Base-by-base conservation (phyloP, 2,888 invertebrate species). In the Ormyrus pomaceus region DNA sequence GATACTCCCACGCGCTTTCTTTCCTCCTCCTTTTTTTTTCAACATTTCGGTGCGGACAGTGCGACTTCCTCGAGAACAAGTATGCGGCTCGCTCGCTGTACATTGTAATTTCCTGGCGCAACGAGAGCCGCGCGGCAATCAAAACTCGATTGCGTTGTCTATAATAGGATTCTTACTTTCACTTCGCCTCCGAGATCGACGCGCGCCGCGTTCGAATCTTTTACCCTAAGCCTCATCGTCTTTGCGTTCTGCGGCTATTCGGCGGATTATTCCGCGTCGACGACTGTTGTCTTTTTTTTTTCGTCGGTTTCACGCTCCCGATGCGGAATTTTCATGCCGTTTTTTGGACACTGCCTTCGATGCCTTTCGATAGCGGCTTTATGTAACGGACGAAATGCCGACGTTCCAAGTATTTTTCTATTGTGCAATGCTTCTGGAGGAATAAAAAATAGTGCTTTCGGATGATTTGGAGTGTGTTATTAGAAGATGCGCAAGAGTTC, bases 161-260 rank as follows among this genome's bases (percentile, higher is more conserved):
- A 75, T 84, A 84, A 86, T 81, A 83, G 83, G 83, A 83, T 84
- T 83, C 83, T 84, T 84, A 86, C 88, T 88, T 88, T 88, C 88
- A 87, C 88, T 84, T 81, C 82, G 74, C 84, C 85, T 82, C 50
- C 59, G 68, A 79, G 75, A 81, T 81, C 62, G 71, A 70, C 61
- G 72, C 59, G 64, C 66, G 34, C 34, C 34, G 4, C 34, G 50
- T 79, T 71, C 64, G 58, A 4, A 34, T 64, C 56, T 65, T 4
- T 55, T 64, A 66, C 48, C 59, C 34, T 34, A 79, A 64, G 45
- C 61, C n/a, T 64, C 64, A 74, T 73, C 65, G 58, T 55, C 62
- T 50, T 34, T 34, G 34, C 58, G 65, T 58, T 34, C 34, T 11
- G 58, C 48, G 6, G 58, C 48, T 10, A 71, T 71, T 71, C 65